phyloP scores from a whole-genome alignment of 2,888 invertebrate species.

The Spisula solida region DNA sequence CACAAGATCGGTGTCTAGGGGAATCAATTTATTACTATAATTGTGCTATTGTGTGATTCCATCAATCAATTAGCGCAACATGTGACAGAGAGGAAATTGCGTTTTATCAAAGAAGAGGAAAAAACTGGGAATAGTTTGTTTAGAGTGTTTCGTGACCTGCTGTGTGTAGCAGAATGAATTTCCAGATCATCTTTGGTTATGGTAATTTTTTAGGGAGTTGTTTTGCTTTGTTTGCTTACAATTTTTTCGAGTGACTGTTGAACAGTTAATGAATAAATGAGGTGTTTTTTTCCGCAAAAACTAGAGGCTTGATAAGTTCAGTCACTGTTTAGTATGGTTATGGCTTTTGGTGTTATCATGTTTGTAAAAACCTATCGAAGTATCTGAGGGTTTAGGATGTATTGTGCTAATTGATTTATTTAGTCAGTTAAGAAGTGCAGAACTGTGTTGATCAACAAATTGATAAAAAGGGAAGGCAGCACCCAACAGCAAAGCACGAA shows the following conservation, averaged over 20 bases:
- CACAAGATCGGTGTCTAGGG: conserved; percentile 38
- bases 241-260: neutral
- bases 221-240: conserved; percentile 10
- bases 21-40: conserved; percentile 64
- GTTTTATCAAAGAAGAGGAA: conserved; percentile 36
- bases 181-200: neutral
- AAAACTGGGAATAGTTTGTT: conserved; percentile 32
- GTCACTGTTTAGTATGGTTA: too few species aligned
- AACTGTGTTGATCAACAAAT: too few species aligned
- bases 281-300: too few species aligned
- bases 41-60: conserved; percentile 63
- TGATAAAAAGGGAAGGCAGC: too few species aligned
- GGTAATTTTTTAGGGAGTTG: neutral
- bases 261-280: too few species aligned
- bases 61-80: conserved; percentile 58
- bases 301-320: too few species aligned
- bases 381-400: too few species aligned
- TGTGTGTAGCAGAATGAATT: neutral
- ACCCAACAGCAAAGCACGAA: too few species aligned
- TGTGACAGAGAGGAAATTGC: conserved; percentile 57
- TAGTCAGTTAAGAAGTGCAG: too few species aligned
- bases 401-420: too few species aligned
- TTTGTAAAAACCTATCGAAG: too few species aligned
- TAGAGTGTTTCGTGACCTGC: conserved; percentile 11
- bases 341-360: too few species aligned